Base-by-base conservation (phyloP, 1,140 invertebrate species). In the Drosophila saltans region DNA sequence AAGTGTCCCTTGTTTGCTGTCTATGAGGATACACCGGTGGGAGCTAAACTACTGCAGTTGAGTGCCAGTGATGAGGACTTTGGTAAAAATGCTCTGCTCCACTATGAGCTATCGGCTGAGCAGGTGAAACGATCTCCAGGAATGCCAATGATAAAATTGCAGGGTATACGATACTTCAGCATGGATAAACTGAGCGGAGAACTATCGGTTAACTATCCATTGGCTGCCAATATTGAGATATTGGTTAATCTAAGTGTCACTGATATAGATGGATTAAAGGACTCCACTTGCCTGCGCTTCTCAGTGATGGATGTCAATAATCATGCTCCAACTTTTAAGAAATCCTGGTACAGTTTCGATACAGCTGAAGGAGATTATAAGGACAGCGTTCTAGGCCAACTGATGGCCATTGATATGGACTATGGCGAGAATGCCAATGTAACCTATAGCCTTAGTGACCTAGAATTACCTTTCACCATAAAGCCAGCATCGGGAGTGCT, bases 21-120 rank as follows among this genome's bases (percentile, higher is more conserved):
- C 21, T 95, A 96, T 3, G 97, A 98, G 93, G 97, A 96, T 85
- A 94, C 95, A 10, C 93, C 95, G 7, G 93, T 97, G 43, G 95
- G 95, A 2, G 94, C 95, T 0, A 94, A 95, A 21, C 94, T 99
- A 68, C 92, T 98, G 28, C 95, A 96, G 77, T 91, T 99, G 6
- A 93, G 95, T 45, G 98, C 98, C 3, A 93, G 94, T 61, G 98
- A 99, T 93, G 94, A 94, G 72, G 98, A 99, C 93, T 94, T 94
- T 43, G 95, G 94, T 7, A 92, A 93, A 4, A 97, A 98, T 91
- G 94, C 96, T 1, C 94, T 95, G 81, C 92, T 98, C 39, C 95
- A 95, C 71, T 98, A 98, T 92, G 95, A 95, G 75, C 95, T 97
- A 70, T 86, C 94, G 6, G 94, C 94, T 0, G 95, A 96, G 93